phyloP scores from a whole-genome alignment of 1,140 invertebrate species.

The Schmidtea mediterranea region DNA sequence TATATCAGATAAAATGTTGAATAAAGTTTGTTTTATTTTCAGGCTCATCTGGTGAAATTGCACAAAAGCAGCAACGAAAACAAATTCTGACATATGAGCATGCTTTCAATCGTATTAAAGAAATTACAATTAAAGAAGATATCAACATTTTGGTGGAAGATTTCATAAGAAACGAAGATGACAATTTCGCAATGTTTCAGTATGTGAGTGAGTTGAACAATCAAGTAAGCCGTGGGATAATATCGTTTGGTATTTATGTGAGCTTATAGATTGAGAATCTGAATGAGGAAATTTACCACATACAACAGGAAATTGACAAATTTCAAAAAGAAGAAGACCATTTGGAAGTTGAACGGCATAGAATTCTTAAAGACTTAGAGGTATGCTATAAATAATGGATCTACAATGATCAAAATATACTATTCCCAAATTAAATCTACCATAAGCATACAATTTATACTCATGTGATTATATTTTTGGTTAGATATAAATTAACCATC shows the following conservation, averaged over 20 bases:
- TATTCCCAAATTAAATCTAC: too few species aligned
- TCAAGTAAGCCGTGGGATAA: too few species aligned
- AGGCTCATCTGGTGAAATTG: neutral
- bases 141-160: slow-evolving; percentile 6
- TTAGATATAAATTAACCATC: too few species aligned
- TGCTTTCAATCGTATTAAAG: neutral
- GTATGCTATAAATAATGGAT: too few species aligned
- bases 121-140: slow-evolving; percentile 3
- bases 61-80: neutral
- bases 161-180: slow-evolving; percentile 7
- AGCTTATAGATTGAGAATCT: neutral
- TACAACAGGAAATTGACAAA: neutral
- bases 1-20: too few species aligned
- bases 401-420: too few species aligned
- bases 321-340: neutral
- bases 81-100: neutral
- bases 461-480: too few species aligned
- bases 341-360: neutral
- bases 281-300: neutral
- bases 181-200: slow-evolving; percentile 8
- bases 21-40: too few species aligned
- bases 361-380: neutral
- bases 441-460: too few species aligned
- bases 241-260: too few species aligned
- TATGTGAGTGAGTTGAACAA: slow-evolving; percentile 8